phyloP scores from a whole-genome alignment of 1,140 invertebrate species.

The Pararge aegeria region DNA sequence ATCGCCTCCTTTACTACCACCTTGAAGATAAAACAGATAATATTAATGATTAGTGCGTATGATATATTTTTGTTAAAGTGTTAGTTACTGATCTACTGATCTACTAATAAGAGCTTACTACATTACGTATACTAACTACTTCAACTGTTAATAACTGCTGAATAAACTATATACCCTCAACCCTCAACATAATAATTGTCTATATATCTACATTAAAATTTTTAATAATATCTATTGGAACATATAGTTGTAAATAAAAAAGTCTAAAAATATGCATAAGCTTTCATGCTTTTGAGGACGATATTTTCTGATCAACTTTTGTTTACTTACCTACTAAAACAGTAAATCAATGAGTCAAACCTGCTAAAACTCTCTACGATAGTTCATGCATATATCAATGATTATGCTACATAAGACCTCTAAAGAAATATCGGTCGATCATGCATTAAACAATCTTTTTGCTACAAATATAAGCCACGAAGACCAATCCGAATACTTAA shows the following conservation, averaged over 20 bases:
- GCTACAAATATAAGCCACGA: not conserved
- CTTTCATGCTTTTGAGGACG: too few relatives aligned
- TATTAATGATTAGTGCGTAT: conserved; percentile 17
- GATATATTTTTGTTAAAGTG: too few relatives aligned
- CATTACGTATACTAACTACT: not conserved
- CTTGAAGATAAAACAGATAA: conserved; percentile 43
- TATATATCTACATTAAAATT: too few relatives aligned
- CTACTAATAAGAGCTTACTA: too few relatives aligned
- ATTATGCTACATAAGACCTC: not conserved
- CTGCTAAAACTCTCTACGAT: not conserved
- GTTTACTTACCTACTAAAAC: too few relatives aligned
- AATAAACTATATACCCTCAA: not conserved
- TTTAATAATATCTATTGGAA: too few relatives aligned
- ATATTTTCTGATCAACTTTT: too few relatives aligned
- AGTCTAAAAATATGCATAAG: too few relatives aligned
- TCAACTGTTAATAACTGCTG: not conserved
- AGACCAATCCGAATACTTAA: not conserved
- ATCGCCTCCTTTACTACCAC: conserved; percentile 65
- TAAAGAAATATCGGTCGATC: not conserved
- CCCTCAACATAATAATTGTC: not conserved
- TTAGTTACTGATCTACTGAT: not conserved
- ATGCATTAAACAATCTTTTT: not conserved
- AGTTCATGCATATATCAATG: not conserved
- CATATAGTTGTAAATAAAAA: too few relatives aligned
- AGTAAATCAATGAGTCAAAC: too few relatives aligned